Evolutionary conservation across 2,797 vertebrate genomes (phyloP), one percentile per base, ranked within the genome.

Genomic region (Platyrinchus mystaceus): DNA sequence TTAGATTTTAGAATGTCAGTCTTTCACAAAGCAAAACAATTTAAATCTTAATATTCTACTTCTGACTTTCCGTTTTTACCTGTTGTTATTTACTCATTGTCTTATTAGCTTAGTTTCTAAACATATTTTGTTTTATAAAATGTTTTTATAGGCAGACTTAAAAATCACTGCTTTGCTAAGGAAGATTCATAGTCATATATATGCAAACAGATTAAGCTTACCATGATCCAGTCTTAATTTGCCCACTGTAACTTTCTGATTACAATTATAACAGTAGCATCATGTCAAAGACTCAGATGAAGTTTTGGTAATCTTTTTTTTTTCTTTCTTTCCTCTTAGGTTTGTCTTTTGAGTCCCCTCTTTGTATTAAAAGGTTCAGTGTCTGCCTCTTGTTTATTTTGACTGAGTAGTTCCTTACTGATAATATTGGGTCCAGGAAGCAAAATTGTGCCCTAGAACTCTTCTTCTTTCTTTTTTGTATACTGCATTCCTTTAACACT

Each of bases 1-100:
- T 93, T 92, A 74, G 63, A 62, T 93, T 95, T 89, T 85, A 90
- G 56, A 70, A 75, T 47, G n/a, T 55, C 15, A 26, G 26, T 81
- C 36, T 86, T 88, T 30, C 37, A 17, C 49, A 62, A 88, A 91
- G 30, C 23, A 86, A 78, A 84, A 75, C 62, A 59, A 43, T 90
- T 89, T 68, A 70, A 71, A 74, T 75, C 44, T 79, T 81, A 83
- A 47, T 90, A 70, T 71, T 82, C 41, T 85, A 8, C 32, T 77
- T 91, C 76, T 2, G 4, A 55, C 63, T 94, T 81, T 46, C 34
- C 88, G 19, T 2, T 91, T 92, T 91, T 75, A 76, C 52, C 41
- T 82, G 27, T 50, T 74, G 44, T 64, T 1, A 18, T 53, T 91
- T 87, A 53, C 15, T 80, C 8, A 11, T 50, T 66, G 44, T 67